These are phyloP conservation scores for Octodon degus DNA, from an alignment of 2,113 vertebrate genomes.

Conservation along the genomic window DNA sequence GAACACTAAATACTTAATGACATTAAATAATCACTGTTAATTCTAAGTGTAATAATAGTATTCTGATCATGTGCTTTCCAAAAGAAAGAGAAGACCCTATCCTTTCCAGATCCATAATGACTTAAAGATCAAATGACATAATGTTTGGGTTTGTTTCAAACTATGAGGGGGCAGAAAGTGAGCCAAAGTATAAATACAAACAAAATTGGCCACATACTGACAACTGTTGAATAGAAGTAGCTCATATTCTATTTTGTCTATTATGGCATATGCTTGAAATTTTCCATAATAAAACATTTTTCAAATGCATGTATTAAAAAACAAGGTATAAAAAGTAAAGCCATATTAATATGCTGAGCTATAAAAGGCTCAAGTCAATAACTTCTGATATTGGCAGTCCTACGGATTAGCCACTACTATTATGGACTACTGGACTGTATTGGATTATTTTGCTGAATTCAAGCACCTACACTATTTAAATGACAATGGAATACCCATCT, in stretches of 20 bases:
- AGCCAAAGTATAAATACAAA: not conserved
- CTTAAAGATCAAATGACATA: conserved; percentile 4
- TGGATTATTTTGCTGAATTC: no score
- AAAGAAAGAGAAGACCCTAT: not conserved
- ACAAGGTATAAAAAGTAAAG: no score
- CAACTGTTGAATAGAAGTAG: not conserved
- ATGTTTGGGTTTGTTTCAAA: conserved; percentile 31
- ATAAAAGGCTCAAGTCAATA: no score
- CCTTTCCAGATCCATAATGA: conserved; percentile 8
- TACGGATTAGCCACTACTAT: no score
- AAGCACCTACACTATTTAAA: no score
- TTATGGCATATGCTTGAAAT: not conserved
- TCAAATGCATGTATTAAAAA: not conserved
- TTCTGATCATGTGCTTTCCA: not conserved
- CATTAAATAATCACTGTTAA: conserved; percentile 37
- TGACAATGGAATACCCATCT: no score
- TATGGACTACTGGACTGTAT: no score
- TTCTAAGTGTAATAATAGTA: not conserved
- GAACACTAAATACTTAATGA: conserved; percentile 5
- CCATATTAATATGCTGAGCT: no score
- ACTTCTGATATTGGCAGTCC: no score
- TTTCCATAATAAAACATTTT: conserved; percentile 5
- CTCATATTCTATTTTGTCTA: conserved; percentile 30
- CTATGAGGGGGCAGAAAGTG: not conserved
- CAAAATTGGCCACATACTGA: not conserved